Base-by-base conservation (phyloP, 2,888 invertebrate genomes). In the Acanthosepion lycidas region DNA sequence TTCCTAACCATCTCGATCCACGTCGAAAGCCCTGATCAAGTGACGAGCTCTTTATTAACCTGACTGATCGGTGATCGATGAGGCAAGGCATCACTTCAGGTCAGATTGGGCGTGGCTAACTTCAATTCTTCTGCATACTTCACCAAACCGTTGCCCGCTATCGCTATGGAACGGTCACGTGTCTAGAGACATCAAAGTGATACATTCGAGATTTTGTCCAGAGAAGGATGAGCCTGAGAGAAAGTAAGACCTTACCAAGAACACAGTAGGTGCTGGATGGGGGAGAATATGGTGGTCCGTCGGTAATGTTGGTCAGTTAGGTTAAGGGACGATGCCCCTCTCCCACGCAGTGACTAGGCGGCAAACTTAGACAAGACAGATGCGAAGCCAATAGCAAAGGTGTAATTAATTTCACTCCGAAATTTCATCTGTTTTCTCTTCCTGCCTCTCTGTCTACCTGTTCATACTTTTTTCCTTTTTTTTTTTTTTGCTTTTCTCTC, bases 11-110 rank as follows among this genome's bases (percentile, higher is more conserved):
- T 59, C 59, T 59, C 59, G 23, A 59, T 59, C n/a, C 78, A 33
- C 18, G 78, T n/a, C n/a, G 78, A 78, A 78, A 78, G 18, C 78
- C n/a, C n/a, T 78, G 78, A 78, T 78, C 78, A 78, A 78, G 78
- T 78, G 78, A 78, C 78, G 33, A 78, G 78, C n/a, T 78, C 78
- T 78, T 78, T 78, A 78, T 78, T 78, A 78, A 78, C n/a, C 78
- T 78, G 78, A 33, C n/a, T 33, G 78, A 78, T 78, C 78, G 15
- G 78, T 78, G 78, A 78, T 78, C 78, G 78, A 78, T 78, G 78
- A 78, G 78, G n/a, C 18, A n/a, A 78, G 33, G 12, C n/a, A 78
- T 78, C 78, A 12, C n/a, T 12, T n/a, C n/a, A n/a, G 78, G 78
- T 78, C 15, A 33, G 15, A 78, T n/a, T 33, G n/a, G n/a, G 78